phyloP scores from a whole-genome alignment of 2,888 invertebrate genomes.

The Machimus atricapillus region DNA sequence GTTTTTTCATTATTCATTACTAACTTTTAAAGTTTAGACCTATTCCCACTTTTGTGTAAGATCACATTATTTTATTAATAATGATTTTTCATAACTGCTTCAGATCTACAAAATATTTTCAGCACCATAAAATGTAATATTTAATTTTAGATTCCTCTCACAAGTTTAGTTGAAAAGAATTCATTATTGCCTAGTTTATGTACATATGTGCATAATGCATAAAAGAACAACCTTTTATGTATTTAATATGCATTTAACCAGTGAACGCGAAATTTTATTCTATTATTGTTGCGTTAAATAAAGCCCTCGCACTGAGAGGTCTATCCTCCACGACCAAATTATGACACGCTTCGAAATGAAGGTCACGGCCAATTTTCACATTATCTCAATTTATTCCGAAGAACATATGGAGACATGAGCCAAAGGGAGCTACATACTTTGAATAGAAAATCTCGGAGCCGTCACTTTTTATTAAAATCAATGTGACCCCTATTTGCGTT shows the following conservation, averaged over 20 bases:
- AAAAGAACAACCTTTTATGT: not conserved
- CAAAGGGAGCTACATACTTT: not conserved
- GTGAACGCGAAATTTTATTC: not conserved
- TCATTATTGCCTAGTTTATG: not conserved
- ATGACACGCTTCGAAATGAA: not conserved
- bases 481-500: constrained; percentile 8
- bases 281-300: not conserved
- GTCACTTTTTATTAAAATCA: constrained; percentile 23
- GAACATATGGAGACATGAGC: not conserved
- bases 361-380: constrained; percentile 7
- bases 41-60: no score
- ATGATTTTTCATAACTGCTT: no score
- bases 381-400: not conserved
- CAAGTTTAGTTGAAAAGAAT: not conserved
- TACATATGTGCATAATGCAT: no score
- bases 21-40: no score
- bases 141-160: no score
- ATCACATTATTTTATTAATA: no score
- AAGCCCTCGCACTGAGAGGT: not conserved
- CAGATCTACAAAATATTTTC: no score
- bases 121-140: no score
- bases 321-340: not conserved
- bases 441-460: not conserved
- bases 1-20: no score
- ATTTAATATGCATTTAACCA: not conserved